Conservation (phyloP, 1,140 invertebrate genomes). For the Tetramorium simillimum region DNA sequence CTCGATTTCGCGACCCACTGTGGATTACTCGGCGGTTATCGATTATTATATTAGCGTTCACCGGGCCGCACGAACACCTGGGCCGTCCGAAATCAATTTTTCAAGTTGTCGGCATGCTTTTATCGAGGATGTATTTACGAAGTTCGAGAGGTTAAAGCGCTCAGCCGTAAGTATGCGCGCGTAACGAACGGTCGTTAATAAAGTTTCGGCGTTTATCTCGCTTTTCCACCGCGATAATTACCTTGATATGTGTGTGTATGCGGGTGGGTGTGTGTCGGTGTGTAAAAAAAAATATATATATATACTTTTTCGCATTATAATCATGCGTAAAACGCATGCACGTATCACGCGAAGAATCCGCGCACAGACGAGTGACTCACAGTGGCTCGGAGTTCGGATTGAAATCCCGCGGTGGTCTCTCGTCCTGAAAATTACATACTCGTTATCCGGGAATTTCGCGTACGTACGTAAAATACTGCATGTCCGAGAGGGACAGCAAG, state of each 20-base stretch:
- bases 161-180: conserved; percentile 12
- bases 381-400: not conserved
- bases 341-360: conserved; percentile 5
- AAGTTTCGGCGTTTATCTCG: conserved; percentile 43
- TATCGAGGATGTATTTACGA: conserved; percentile 49
- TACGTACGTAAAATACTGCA: conserved; percentile 57
- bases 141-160: conserved; percentile 49
- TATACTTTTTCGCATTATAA: not conserved
- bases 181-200: conserved; percentile 53
- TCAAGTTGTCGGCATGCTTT: conserved; percentile 53
- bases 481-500: not conserved
- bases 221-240: conserved; percentile 42
- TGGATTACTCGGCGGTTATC: conserved; percentile 37
- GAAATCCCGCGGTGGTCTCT: conserved; percentile 7
- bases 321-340: conserved; percentile 17
- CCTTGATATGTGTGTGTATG: too few relatives aligned
- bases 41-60: conserved; percentile 55
- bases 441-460: conserved; percentile 23
- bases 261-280: too few relatives aligned
- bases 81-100: conserved; percentile 50
- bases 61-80: conserved; percentile 18
- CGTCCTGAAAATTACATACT: conserved; percentile 39
- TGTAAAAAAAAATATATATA: not conserved
- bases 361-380: conserved; percentile 25
- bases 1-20: conserved; percentile 26